phyloP scores from a whole-genome alignment of 1,140 invertebrate genomes.

The Drosophila gunungcola region DNA sequence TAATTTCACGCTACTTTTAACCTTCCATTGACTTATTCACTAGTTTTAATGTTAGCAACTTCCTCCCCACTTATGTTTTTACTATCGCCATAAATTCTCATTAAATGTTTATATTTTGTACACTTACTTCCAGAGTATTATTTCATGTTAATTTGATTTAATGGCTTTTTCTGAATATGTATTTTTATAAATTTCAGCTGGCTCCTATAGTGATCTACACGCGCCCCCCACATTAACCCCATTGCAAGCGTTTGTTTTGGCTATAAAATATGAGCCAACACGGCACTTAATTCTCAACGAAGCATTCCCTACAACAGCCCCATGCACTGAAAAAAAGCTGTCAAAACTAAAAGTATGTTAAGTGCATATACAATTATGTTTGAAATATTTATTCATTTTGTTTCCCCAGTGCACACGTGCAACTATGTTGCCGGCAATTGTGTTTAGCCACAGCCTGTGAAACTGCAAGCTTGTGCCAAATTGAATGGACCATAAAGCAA shows the following conservation, averaged over 20 bases:
- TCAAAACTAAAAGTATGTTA: not conserved
- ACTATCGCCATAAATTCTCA: constrained; percentile 35
- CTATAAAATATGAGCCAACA: constrained; percentile 50
- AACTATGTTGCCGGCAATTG: constrained; percentile 36
- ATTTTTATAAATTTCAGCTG: constrained; percentile 45
- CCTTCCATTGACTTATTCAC: constrained; percentile 6
- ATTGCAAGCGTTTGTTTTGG: constrained; percentile 47
- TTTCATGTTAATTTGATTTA: constrained; percentile 45
- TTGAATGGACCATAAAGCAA: constrained; percentile 73
- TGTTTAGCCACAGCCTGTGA: not conserved
- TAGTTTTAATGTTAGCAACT: constrained; percentile 28
- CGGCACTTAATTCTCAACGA: constrained; percentile 69
- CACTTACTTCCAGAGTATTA: constrained; percentile 11
- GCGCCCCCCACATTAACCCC: constrained; percentile 73
- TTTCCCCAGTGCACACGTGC: constrained; percentile 24
- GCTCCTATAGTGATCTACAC: constrained; percentile 46
- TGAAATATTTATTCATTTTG: too few species aligned
- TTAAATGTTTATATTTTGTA: constrained; percentile 31
- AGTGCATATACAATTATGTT: constrained; percentile 10
- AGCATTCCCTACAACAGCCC: constrained; percentile 62
- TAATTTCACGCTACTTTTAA: not conserved
- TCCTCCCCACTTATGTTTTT: constrained; percentile 30
- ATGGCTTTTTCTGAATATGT: constrained; percentile 12
- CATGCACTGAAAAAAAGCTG: constrained; percentile 22
- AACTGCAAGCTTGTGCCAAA: constrained; percentile 43